Percentiles rank a stretch among this genome's conserved stretches.
Conservation (phyloP, 1,140 invertebrate species). For the Cydia fagiglandana region DNA sequence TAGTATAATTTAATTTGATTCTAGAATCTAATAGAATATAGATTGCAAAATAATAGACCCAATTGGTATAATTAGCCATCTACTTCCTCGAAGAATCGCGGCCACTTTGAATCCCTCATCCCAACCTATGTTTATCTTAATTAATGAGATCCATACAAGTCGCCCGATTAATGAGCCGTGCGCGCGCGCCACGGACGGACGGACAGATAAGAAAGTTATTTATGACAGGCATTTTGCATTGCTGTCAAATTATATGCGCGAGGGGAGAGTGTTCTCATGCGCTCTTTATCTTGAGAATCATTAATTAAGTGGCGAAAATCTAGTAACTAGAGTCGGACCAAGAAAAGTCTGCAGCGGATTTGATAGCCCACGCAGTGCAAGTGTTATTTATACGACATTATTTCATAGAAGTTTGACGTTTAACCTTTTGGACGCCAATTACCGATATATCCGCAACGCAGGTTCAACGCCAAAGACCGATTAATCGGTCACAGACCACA, state of each 20-base stretch:
- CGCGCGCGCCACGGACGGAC: slow-evolving; percentile 41
- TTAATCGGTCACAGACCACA: too few relatives aligned
- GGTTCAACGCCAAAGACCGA: too few relatives aligned
- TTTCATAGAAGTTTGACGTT: too few relatives aligned
- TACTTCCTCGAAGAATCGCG: background rate
- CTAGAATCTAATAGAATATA: too few relatives aligned
- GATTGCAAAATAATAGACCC: background rate
- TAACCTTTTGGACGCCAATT: too few relatives aligned
- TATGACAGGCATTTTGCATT: slow-evolving; percentile 29
- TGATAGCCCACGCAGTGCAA: too few relatives aligned
- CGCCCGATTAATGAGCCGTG: slow-evolving; percentile 13
- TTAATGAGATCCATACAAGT: slow-evolving; percentile 29
- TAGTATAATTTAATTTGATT: too few relatives aligned
- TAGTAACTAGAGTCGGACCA: too few relatives aligned
- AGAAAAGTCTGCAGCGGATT: too few relatives aligned
- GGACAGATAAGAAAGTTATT: slow-evolving; percentile 41
- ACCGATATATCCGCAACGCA: too few relatives aligned
- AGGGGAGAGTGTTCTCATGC: slow-evolving; percentile 21
- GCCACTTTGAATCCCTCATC: slow-evolving; percentile 4
- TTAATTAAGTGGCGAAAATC: background rate
- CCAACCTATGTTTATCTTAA: background rate
- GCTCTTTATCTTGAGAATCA: background rate
- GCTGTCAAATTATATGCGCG: slow-evolving; percentile 32
- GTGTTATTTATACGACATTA: too few relatives aligned
- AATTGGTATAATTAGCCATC: background rate